These are phyloP conservation scores for Stenolophus ochropezus DNA, from an alignment of 2,888 invertebrate genomes.

Conservation along the genomic window DNA sequence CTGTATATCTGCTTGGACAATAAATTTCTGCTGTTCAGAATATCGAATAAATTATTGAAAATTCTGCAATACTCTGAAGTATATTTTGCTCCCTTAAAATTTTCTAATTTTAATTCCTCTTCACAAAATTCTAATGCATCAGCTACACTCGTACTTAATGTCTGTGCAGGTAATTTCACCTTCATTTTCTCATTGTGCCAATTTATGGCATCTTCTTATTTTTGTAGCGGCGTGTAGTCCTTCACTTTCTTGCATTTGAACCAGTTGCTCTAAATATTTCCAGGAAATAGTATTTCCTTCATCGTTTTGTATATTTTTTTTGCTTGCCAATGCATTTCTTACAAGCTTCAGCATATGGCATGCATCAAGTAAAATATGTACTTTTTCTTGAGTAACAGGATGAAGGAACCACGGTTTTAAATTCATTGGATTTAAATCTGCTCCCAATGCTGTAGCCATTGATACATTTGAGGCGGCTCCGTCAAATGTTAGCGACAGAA, in stretches of 20 bases:
- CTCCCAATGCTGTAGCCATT: not conserved
- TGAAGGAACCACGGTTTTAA: not conserved
- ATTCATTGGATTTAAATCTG: not conserved
- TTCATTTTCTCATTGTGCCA: conserved; percentile 60
- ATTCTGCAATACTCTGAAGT: not conserved
- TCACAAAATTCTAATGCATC: conserved; percentile 43
- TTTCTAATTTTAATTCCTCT: not conserved
- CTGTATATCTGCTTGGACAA: not conserved
- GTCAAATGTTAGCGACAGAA: not conserved
- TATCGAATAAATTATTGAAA: not conserved
- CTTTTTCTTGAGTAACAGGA: not conserved
- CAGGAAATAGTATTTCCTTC: not conserved
- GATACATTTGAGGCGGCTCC: not conserved
- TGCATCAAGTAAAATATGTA: conserved; percentile 58
- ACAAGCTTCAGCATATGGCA: conserved; percentile 63
- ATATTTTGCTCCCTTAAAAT: not conserved
- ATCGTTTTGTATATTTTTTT: conserved; percentile 8
- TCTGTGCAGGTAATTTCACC: conserved; percentile 33
- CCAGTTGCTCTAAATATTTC: conserved; percentile 58
- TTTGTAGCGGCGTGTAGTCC: conserved; percentile 61
- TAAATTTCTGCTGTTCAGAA: not conserved
- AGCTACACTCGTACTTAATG: conserved; percentile 46
- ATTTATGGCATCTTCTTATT: conserved; percentile 53
- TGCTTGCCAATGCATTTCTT: conserved; percentile 60
- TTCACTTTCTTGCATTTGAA: conserved; percentile 51